Evolutionary conservation across 2,797 vertebrate genomes (phyloP), one percentile per base, ranked within the genome.

Genomic region (Bucorvus abyssinicus): DNA sequence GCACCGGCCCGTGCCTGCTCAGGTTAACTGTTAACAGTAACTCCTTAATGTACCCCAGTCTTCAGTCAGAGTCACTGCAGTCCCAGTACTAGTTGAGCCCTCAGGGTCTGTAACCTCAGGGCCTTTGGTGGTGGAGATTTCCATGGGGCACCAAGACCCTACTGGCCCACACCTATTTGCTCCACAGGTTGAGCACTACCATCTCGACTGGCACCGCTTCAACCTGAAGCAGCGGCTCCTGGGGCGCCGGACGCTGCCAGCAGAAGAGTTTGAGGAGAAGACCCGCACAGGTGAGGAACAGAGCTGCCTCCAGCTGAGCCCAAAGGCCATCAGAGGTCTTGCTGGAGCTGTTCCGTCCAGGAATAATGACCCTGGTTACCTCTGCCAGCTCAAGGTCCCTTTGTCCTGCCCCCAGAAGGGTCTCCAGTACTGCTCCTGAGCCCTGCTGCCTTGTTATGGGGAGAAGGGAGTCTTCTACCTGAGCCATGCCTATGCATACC

Each of bases 161-260:
- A 30, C 52, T 8, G 10, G 34, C 69, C 81, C 49, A 68, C 24
- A 29, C 27, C 21, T 42, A 8, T 84, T 87, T 92, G 30, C 27
- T 95, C n/a, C 47, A 67, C 90, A 99, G 99, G 98, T 95, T 79
- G 99, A 99, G 79, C 99, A 99, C 97, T 99, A 99, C 95, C 99
- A 98, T 57, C 98, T 99, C 1, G 99, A 99, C 95, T 99, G 99
- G 99, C 99, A 99, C 95, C 98, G 99, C 20, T 99, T 99, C 93
- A 99, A 99, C 97, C 96, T 99, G 95, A 99, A 98, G 95, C 98
- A 98, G 52, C 98, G 98, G 81, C 98, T 99, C 22, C 94, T 95
- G 32, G 98, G 98, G 45, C 93, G 90, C 74, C 94, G 19, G 14
- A 60, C 97, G 0, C 92, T 99, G 78, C 98, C 98, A 2, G 97